phyloP scores from a whole-genome alignment of 2,888 invertebrate species.

The Ceraclea dissimilis region DNA sequence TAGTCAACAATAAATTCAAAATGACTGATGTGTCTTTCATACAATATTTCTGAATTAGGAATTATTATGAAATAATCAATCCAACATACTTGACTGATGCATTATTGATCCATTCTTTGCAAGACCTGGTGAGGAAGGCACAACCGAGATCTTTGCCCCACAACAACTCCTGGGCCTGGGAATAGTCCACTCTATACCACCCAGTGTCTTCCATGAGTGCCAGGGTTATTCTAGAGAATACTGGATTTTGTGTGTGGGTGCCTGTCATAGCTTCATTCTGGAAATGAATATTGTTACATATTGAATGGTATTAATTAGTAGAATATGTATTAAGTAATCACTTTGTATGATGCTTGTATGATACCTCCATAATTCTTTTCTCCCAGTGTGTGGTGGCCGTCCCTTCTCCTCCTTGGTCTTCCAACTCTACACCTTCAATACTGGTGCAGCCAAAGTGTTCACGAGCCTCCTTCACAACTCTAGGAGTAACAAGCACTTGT shows the following conservation, averaged over 20 bases:
- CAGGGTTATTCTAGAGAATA: constrained; percentile 89
- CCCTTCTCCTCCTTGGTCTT: constrained; percentile 97
- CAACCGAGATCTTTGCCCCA: constrained; percentile 94
- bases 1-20: too few relatives aligned
- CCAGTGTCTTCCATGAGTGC: constrained; percentile 98
- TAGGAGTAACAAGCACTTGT: constrained; percentile 86
- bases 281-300: too few relatives aligned
- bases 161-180: constrained; percentile 74
- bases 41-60: too few relatives aligned
- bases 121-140: constrained; percentile 87
- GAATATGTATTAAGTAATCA: too few relatives aligned
- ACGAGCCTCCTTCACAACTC: constrained; percentile 75
- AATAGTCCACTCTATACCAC: constrained; percentile 90
- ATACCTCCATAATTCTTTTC: constrained; percentile 92
- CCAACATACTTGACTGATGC: constrained; percentile 56
- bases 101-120: constrained; percentile 91
- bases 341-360: neutral
- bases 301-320: too few relatives aligned
- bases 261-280: constrained; percentile 99
- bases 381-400: constrained; percentile 99
- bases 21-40: too few relatives aligned
- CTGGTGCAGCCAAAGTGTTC: constrained; percentile 79
- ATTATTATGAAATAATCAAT: too few relatives aligned
- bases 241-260: constrained; percentile 96
- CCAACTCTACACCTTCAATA: constrained; percentile 93